Base-by-base conservation (phyloP, 2,888 invertebrate genomes). In the Cremastobaeus sp. region DNA sequence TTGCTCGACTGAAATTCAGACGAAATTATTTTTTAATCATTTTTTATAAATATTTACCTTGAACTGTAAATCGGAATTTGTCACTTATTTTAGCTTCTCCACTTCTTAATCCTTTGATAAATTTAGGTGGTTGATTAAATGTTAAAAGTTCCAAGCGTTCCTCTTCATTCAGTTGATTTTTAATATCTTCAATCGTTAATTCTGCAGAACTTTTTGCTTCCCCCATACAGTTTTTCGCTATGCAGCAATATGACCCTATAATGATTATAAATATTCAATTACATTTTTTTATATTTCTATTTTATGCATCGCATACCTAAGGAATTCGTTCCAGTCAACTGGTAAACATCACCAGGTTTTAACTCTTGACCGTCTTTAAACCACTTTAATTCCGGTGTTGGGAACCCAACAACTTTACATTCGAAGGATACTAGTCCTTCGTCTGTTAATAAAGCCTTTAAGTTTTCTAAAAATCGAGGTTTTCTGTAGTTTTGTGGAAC, bases 341-440 rank as follows among this genome's bases (percentile, higher is more conserved):
- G 96, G 87, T 96, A 96, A 3, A 96, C 96, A 86, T 96, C 96
- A 5, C 96, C 96, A 0, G 96, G 96, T 84, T 95, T 95, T 35
- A 98, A 88, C 85, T 96, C 96, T 84, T 96, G 94, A 0, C 96
- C 96, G 85, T 97, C 97, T 88, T 96, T 97, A 87, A 95, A 96
- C 96, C 96, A 96, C 82, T 93, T 92, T 0, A 96, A 89, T 48
- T 93, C 89, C 0, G 96, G 96, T 0, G 96, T 96, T 0, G 96
- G 96, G 79, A 95, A 96, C 0, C 96, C 96, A 1, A 96, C 96
- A 0, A 96, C 96, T 88, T 96, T 96, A 85, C 96, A 96, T 84
- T 96, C 96, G 84, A 96, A 96, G 0, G 96, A 96, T 0, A 96
- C 96, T 25, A 96, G 88, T 0, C 96, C 96, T 88, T 96, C 96